Percentiles rank a stretch among this genome's conserved stretches.
Evolutionary conservation across 2,888 invertebrate species (phyloP).

Genomic region (Trissolcus brochymenae): DNA sequence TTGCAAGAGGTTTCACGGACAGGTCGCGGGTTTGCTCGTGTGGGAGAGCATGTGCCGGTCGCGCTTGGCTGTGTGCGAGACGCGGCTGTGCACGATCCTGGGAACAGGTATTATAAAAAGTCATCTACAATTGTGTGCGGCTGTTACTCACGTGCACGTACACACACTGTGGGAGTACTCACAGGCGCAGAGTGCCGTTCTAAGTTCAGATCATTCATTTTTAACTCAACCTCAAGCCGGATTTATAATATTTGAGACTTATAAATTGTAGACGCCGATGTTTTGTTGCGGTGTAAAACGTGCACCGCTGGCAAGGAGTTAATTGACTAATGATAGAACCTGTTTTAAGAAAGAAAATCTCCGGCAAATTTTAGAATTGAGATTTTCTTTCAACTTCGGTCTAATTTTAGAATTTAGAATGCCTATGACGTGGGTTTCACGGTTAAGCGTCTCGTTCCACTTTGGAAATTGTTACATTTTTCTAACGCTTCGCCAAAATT

Average conservation of each 20-base stretch:
- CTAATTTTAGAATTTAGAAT: background rate
- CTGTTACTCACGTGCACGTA: conserved; percentile 16
- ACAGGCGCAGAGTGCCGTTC: conserved; percentile 33
- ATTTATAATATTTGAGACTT: conserved; percentile 24
- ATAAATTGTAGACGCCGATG: conserved; percentile 16
- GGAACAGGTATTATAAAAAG: conserved; percentile 54
- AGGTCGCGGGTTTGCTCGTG: conserved; percentile 8
- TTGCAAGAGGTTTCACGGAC: conserved; percentile 33
- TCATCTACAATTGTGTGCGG: conserved; percentile 17
- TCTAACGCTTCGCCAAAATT: too few species aligned
- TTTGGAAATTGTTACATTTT: background rate
- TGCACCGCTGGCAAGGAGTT: conserved; percentile 5
- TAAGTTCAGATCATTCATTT: conserved; percentile 47
- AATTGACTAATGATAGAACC: conserved; percentile 25
- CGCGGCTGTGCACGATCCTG: conserved; percentile 34
- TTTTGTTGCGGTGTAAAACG: conserved; percentile 2
- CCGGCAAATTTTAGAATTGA: background rate
- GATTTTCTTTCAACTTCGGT: background rate
- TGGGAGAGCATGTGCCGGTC: conserved; percentile 20
- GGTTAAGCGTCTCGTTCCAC: background rate
- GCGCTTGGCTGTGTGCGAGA: conserved; percentile 11
- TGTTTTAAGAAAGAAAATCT: conserved; percentile 12
- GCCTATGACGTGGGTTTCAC: background rate
- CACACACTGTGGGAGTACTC: conserved; percentile 36
- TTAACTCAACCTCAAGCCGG: conserved; percentile 27